Base-by-base conservation (phyloP, 2,888 invertebrate species). In the Aphidius colemani region DNA sequence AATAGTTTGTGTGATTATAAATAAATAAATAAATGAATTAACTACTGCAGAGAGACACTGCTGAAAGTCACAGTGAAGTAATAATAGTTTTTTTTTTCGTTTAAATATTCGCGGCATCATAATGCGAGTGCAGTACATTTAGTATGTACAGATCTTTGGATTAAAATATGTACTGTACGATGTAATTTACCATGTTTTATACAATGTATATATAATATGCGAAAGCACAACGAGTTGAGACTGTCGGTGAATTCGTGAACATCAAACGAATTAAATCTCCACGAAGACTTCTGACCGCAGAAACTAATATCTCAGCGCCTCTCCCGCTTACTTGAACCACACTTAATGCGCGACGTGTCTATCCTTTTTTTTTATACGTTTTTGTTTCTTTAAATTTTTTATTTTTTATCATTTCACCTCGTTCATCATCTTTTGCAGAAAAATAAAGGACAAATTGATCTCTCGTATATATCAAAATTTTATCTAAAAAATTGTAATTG, bases 191-290 rank as follows among this genome's bases (percentile, higher is more conserved):
- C 5, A 30, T 30, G 30, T 30, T 5, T 30, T 30, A 30, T 30
- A 30, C n/a, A 51, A 8, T 8, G 3, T 45, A 45, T 45, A 45
- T 45, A 45, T 6, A 8, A 45, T 45, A 10, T 45, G 5, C 1
- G n/a, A 45, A 5, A 39, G 39, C 59, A 49, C 50, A 13, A 50
- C 41, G 30, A 30, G 30, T 5, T 5, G 30, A 30, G 30, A 56
- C 45, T 56, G 74, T 80, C 81, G 82, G 82, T 77, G 74, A 79
- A 78, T 80, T 78, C 75, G 81, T 76, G 79, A 80, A 81, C 82
- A 81, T 82, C 81, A 82, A 81, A 82, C 80, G 82, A 81, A 81
- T 82, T 82, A 81, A 82, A 80, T 79, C 78, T 79, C 79, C 74
- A 75, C 77, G 77, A 78, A 75, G 78, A 78, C 77, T 73, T 30